Evolutionary conservation across 1,140 invertebrate species (phyloP), one percentile per base, ranked within the genome.

Genomic region (Forficula auricularia): DNA sequence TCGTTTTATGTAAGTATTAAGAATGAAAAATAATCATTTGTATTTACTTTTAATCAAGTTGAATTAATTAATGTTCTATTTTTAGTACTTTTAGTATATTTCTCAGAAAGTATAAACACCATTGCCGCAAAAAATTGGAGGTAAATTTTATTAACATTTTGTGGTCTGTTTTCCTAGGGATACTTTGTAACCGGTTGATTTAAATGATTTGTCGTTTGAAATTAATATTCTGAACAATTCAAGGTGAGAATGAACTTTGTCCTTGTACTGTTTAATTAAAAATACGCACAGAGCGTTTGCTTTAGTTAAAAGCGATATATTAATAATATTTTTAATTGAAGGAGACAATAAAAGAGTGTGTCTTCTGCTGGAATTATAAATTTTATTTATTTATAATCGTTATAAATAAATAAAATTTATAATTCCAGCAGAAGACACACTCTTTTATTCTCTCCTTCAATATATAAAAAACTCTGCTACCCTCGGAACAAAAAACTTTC

Each of bases 21-120:
- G 15, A 27, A 34, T 35, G 10, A 19, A 16, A 16, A 38, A 20
- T 22, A 10, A 27, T 14, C 40, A 39, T 43, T 38, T 39, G 27
- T 40, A 31, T 13, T 44, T 35, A 39, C 12, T 10, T 37, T 36
- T 40, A 33, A 22, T 39, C 9, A 39, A n/a, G 34, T 38, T 40
- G n/a, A 19, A 20, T 30, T 38, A 22, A 41, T 50, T 43, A 36
- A 32, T 42, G 40, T 35, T 38, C 15, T 43, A 18, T 54, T 69
- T 70, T 48, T 61, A 87, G 83, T 89, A 52, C 60, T 84, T 10
- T 57, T 87, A 42, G 84, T 88, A 3, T 88, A 85, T 59, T 87
- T 83, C 53, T 85, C 85, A 20, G 83, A 89, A 64, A 81, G 70
- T 50, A 84, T 89, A 44, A 89, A 91, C 59, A 76, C 86, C 66